A percentile compares a stretch with the other conserved stretches of the same genome.
Evolutionary conservation across 2,888 invertebrate genomes (phyloP).

Genomic region (Melangyna quadrimaculata): DNA sequence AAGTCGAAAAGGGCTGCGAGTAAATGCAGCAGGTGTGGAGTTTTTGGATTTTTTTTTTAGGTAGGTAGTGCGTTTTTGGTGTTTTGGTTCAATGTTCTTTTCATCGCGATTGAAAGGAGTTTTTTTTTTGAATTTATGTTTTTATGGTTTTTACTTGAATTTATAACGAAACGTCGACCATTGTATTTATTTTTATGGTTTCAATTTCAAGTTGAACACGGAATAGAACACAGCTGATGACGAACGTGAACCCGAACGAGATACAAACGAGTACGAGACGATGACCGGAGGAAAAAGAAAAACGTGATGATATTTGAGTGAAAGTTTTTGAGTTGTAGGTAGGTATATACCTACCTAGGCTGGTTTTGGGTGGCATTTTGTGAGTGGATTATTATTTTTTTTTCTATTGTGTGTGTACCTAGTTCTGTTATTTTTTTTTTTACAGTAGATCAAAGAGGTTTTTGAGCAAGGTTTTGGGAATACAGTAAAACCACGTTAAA

Average conservation of each 20-base stretch:
- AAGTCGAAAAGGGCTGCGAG: conserved; percentile 5
- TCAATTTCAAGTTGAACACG: neutral
- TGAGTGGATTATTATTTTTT: neutral
- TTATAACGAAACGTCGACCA: neutral
- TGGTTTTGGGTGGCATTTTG: neutral
- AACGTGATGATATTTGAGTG: conserved; percentile 31
- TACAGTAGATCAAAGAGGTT: neutral
- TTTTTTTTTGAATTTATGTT: conserved; percentile 16
- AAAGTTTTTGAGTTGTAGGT: neutral
- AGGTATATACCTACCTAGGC: too few species aligned
- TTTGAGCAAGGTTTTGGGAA: too few species aligned
- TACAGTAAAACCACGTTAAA: too few species aligned
- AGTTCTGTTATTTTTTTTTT: neutral
- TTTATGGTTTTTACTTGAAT: conserved; percentile 29
- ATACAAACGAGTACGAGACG: neutral
- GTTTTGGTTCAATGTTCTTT: conserved; percentile 29
- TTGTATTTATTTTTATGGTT: neutral
- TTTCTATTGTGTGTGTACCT: neutral
- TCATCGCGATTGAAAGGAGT: neutral
- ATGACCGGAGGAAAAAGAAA: neutral
- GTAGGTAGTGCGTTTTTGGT: neutral
- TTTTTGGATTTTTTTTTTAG: conserved; percentile 16
- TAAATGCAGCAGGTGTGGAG: conserved; percentile 68
- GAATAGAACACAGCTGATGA: conserved; percentile 46
- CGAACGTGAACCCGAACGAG: neutral